phyloP scores from a whole-genome alignment of 2,113 vertebrate genomes.

The Pelusios castaneus region DNA sequence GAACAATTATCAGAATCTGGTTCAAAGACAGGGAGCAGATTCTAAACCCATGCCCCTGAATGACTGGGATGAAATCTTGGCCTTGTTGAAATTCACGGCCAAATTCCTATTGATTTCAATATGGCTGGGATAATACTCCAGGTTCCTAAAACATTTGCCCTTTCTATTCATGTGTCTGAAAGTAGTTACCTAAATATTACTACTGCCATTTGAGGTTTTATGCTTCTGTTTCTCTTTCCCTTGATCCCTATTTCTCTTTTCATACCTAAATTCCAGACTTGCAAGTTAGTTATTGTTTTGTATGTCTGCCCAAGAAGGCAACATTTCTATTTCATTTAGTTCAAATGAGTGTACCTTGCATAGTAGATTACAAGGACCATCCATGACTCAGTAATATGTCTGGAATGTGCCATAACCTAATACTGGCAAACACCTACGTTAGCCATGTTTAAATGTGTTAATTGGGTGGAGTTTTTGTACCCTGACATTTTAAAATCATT shows the following conservation, averaged over 20 bases:
- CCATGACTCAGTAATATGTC: background rate
- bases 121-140: background rate
- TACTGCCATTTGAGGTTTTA: background rate
- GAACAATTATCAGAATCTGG: background rate
- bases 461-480: background rate
- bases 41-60: background rate
- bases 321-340: background rate
- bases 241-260: background rate
- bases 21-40: background rate
- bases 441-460: background rate
- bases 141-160: background rate
- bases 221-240: background rate
- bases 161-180: background rate
- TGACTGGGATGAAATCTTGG: conserved; percentile 10
- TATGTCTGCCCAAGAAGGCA: background rate
- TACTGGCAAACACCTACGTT: background rate
- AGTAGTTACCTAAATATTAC: background rate
- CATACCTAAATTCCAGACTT: background rate
- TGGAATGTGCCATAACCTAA: background rate
- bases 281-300: background rate
- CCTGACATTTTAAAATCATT: too few relatives aligned
- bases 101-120: conserved; percentile 12
- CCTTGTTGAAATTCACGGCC: background rate
- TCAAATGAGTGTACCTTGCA: background rate
- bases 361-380: background rate